Conservation (phyloP, 1,140 invertebrate genomes). For the Danaus plexippus region DNA sequence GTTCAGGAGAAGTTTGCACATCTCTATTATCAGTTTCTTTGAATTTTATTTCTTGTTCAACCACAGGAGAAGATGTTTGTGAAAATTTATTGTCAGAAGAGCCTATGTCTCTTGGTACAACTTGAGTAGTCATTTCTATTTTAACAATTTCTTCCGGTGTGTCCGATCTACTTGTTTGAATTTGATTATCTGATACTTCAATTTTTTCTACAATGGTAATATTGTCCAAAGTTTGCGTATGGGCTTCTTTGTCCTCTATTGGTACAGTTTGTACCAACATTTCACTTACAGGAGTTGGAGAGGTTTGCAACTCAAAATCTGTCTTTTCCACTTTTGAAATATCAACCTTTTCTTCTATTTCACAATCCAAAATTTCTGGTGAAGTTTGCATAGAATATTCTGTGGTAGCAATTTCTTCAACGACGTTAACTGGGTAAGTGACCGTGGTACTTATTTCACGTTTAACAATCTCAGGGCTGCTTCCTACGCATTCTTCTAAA, state of each 20-base stretch:
- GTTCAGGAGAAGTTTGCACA: slow-evolving; percentile 62
- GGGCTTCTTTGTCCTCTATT: slow-evolving; percentile 53
- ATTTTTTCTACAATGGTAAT: slow-evolving; percentile 36
- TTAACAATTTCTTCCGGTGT: slow-evolving; percentile 38
- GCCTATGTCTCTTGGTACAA: slow-evolving; percentile 50
- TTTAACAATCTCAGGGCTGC: slow-evolving; percentile 57
- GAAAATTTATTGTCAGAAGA: slow-evolving; percentile 62
- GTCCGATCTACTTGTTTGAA: slow-evolving; percentile 52
- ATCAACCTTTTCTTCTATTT: slow-evolving; percentile 50
- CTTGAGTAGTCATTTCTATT: slow-evolving; percentile 60
- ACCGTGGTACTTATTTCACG: slow-evolving; percentile 66
- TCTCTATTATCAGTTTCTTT: slow-evolving; percentile 52
- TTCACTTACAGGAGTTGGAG: slow-evolving; percentile 66
- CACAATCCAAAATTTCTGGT: slow-evolving; percentile 66
- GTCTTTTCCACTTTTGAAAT: slow-evolving; percentile 52
- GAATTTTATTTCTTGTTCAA: slow-evolving; percentile 31
- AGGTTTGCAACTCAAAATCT: slow-evolving; percentile 74
- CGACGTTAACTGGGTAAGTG: slow-evolving; percentile 72
- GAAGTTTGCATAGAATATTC: slow-evolving; percentile 76
- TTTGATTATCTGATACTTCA: slow-evolving; percentile 40
- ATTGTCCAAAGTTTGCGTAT: slow-evolving; percentile 50
- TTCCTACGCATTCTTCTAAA: slow-evolving; percentile 74
- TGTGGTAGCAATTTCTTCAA: slow-evolving; percentile 71
- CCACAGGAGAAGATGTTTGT: slow-evolving; percentile 54
- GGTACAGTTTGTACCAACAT: slow-evolving; percentile 70